These are phyloP conservation scores for Paracentrotus lividus DNA, from an alignment of 53 echinoderm and acorn worm genomes.

Conservation along the genomic window DNA sequence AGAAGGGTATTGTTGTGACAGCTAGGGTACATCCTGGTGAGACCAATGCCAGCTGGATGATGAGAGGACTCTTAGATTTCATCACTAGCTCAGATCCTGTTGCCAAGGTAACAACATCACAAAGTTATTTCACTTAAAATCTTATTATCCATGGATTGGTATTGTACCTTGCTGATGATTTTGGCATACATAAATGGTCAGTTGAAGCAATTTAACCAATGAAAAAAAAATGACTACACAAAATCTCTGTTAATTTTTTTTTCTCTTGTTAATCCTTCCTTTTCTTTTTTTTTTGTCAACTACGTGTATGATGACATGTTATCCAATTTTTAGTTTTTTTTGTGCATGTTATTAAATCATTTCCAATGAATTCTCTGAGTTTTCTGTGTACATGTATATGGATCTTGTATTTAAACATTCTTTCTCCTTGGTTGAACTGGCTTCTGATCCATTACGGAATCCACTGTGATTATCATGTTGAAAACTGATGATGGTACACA, in stretches of 20 bases:
- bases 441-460: background rate
- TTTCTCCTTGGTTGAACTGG: background rate
- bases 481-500: background rate
- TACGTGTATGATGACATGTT: background rate
- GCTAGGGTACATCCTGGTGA: conserved; percentile 98
- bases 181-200: too few relatives aligned
- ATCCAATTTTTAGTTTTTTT: background rate
- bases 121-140: background rate
- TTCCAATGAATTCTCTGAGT: background rate
- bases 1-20: conserved; percentile 90
- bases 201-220: too few relatives aligned
- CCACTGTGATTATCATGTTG: too few relatives aligned
- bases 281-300: background rate
- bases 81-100: conserved; percentile 89
- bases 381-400: background rate
- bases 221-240: too few relatives aligned
- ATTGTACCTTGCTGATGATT: background rate
- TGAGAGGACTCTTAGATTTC: conserved; percentile 96
- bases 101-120: conserved; percentile 82
- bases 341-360: background rate
- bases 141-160: background rate
- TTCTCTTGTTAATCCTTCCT: background rate
- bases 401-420: background rate
- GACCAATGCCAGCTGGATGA: conserved; percentile 99
- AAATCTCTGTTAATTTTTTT: too few relatives aligned